Conservation (phyloP, 2,888 invertebrate species). For the Mactromeris polynyma region DNA sequence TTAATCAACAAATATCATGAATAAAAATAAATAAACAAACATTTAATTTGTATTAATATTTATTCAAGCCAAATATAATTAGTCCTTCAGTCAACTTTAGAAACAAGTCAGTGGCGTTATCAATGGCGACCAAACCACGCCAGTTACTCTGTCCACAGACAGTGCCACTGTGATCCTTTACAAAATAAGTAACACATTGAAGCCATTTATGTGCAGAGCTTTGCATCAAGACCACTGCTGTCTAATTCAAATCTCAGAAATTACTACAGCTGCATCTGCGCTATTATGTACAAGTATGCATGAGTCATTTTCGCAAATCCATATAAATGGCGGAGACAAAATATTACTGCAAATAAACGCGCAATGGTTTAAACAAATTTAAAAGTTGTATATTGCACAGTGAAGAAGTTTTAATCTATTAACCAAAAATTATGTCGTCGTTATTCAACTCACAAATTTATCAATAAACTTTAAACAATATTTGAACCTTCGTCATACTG, state of each 20-base stretch:
- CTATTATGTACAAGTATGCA: conserved; percentile 1
- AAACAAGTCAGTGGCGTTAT: too few species aligned
- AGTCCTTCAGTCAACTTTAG: too few species aligned
- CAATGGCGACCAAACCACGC: too few species aligned
- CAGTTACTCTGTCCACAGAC: neutral
- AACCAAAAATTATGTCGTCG: neutral
- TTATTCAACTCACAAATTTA: neutral
- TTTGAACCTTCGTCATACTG: too few species aligned
- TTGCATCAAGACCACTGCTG: neutral
- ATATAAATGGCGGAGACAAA: neutral
- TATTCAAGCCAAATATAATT: too few species aligned
- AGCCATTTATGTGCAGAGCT: neutral
- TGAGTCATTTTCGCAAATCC: neutral
- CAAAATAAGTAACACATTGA: neutral
- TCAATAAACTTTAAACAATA: too few species aligned
- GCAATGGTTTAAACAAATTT: neutral
- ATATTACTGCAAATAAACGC: neutral
- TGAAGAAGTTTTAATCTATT: neutral
- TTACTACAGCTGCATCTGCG: neutral
- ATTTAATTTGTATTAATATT: too few species aligned
- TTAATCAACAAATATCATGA: too few species aligned
- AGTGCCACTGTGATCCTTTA: neutral
- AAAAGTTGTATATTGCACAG: neutral
- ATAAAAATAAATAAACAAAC: too few species aligned
- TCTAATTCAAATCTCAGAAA: neutral